Conservation (phyloP, 2,888 invertebrate species). For the Drosophila peninsularis region DNA sequence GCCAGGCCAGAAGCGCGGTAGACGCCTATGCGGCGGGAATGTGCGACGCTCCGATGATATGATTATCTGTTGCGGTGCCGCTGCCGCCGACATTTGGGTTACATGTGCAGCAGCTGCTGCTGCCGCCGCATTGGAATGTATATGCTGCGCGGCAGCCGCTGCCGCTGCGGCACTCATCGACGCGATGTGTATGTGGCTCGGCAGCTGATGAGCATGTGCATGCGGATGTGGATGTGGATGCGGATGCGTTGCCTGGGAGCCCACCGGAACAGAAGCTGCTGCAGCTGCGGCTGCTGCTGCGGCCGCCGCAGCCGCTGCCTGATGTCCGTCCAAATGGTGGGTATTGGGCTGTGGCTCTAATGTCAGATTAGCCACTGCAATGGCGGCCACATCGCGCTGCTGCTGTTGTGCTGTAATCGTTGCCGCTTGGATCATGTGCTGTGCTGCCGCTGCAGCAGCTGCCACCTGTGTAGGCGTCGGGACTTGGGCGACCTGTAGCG, state of each 20-base stretch:
- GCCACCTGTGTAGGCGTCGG: constrained; percentile 75
- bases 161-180: constrained; percentile 84
- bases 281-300: constrained; percentile 54
- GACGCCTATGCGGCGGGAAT: constrained; percentile 86
- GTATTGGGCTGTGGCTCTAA: constrained; percentile 61
- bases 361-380: constrained; percentile 80
- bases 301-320: constrained; percentile 59
- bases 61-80: constrained; percentile 85
- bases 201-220: constrained; percentile 76
- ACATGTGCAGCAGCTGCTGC: constrained; percentile 85
- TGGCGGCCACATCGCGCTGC: constrained; percentile 78
- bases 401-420: constrained; percentile 78
- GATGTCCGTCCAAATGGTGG: constrained; percentile 67
- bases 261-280: constrained; percentile 48
- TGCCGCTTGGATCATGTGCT: constrained; percentile 73
- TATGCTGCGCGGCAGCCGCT: constrained; percentile 77
- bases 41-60: constrained; percentile 85
- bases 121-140: constrained; percentile 83
- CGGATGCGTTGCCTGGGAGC: constrained; percentile 50
- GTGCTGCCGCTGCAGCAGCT: constrained; percentile 75
- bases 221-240: constrained; percentile 65
- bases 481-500: constrained; percentile 81
- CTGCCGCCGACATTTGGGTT: constrained; percentile 84
- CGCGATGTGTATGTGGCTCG: constrained; percentile 84
- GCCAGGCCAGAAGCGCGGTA: constrained; percentile 86